Evolutionary conservation across 1,140 invertebrate genomes (phyloP).

Genomic region (Macrotrachela quadricornifera): DNA sequence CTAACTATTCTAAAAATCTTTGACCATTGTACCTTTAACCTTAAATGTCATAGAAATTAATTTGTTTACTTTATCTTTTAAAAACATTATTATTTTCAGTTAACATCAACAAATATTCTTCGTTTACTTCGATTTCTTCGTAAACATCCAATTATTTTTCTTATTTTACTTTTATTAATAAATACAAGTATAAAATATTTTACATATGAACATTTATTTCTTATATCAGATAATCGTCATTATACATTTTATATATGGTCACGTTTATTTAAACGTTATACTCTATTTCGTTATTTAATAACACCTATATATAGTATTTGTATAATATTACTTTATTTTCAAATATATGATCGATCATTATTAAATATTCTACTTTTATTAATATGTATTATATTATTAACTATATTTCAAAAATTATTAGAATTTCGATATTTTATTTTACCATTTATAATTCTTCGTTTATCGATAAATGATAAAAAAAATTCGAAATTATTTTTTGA

Average conservation of each 20-base stretch:
- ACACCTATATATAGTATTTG: constrained; percentile 53
- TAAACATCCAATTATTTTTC: constrained; percentile 11
- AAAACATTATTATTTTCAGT: not conserved
- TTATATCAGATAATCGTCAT: constrained; percentile 85
- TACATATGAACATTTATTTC: constrained; percentile 67
- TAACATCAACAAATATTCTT: constrained; percentile 15
- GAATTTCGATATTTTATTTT: constrained; percentile 85
- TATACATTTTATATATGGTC: constrained; percentile 90
- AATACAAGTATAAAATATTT: constrained; percentile 43
- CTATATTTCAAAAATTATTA: constrained; percentile 60
- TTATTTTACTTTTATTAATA: constrained; percentile 13
- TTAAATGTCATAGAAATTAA: too few relatives aligned
- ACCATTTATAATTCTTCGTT: constrained; percentile 60
- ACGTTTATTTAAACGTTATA: constrained; percentile 47
- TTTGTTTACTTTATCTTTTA: too few relatives aligned
- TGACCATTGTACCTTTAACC: too few relatives aligned
- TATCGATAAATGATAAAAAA: constrained; percentile 40
- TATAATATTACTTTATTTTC: constrained; percentile 36
- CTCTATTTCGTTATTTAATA: constrained; percentile 44
- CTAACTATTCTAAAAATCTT: too few relatives aligned
- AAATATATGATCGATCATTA: constrained; percentile 34
- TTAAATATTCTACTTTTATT: constrained; percentile 37
- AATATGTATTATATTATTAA: constrained; percentile 37
- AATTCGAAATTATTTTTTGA: constrained; percentile 42
- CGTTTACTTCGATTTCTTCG: constrained; percentile 13